Evolutionary conservation across 2,888 invertebrate genomes (phyloP).

Genomic region (Digitonthophagus gazella): DNA sequence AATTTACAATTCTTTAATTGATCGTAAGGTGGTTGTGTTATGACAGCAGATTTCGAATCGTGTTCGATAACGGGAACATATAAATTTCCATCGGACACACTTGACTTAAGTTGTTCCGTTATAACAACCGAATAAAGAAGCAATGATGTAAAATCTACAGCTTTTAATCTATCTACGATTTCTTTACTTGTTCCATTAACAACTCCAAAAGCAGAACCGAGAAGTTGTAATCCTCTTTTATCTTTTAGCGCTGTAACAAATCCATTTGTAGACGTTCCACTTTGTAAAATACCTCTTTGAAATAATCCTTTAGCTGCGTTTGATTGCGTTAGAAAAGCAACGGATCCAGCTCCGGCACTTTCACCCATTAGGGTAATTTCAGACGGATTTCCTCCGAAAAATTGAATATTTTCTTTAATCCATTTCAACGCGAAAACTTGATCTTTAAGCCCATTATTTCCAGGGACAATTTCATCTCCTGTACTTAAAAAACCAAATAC

Average conservation of each 20-base stretch:
- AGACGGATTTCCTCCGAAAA: conserved; percentile 23
- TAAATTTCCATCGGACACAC: too few relatives aligned
- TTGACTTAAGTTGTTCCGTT: too few relatives aligned
- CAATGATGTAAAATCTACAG: too few relatives aligned
- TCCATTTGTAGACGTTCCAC: conserved; percentile 20
- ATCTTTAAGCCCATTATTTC: conserved; percentile 25
- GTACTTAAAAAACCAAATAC: conserved; percentile 41
- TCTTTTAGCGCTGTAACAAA: conserved; percentile 29
- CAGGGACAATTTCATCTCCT: conserved; percentile 17
- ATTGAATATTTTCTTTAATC: conserved; percentile 21
- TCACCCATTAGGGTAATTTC: conserved; percentile 25
- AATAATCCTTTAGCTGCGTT: conserved; percentile 22
- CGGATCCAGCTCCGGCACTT: conserved; percentile 24
- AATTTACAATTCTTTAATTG: too few relatives aligned
- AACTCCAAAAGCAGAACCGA: too few relatives aligned
- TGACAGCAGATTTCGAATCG: too few relatives aligned
- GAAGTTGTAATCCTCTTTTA: too few relatives aligned
- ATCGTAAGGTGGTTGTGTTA: too few relatives aligned
- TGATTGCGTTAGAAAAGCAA: conserved; percentile 21
- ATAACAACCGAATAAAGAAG: too few relatives aligned
- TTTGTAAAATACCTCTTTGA: conserved; percentile 24
- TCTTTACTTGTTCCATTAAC: too few relatives aligned
- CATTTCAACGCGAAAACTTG: conserved; percentile 25
- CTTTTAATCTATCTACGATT: too few relatives aligned
- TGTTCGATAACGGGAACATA: too few relatives aligned